Conservation (phyloP, 2,113 vertebrate genomes). For the Alethe castanea region DNA sequence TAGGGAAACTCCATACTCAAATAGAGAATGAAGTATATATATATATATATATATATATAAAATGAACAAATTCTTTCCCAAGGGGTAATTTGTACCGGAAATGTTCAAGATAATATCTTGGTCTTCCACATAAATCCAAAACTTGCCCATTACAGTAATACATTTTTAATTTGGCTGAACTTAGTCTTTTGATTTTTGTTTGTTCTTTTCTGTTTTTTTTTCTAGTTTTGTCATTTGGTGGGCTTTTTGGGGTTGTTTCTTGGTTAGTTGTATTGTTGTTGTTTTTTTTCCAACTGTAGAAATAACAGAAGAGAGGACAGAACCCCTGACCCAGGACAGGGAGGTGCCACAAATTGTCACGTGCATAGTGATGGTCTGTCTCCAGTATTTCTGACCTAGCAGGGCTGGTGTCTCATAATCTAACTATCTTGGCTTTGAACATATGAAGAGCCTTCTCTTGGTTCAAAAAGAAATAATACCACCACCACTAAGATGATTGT, state of each 20-base stretch:
- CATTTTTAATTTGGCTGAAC: background rate
- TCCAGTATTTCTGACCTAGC: background rate
- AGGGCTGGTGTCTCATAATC: background rate
- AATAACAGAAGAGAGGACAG: background rate
- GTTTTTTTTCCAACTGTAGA: background rate
- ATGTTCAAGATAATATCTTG: background rate
- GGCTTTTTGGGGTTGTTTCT: background rate
- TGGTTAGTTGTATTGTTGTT: background rate
- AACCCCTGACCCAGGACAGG: background rate
- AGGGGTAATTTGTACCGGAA: background rate
- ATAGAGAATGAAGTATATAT: background rate
- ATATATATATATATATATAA: background rate
- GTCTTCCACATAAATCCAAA: background rate
- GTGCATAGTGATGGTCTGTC: background rate
- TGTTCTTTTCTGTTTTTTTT: too few species aligned
- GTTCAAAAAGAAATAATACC: background rate
- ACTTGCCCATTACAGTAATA: background rate
- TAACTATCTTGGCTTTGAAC: background rate
- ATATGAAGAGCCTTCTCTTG: background rate
- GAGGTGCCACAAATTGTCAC: rapidly evolving
- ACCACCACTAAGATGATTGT: background rate
- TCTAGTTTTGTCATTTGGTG: background rate
- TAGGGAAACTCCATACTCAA: background rate
- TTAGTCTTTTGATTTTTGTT: background rate
- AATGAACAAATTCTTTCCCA: background rate